Base-by-base conservation (phyloP, 2,888 invertebrate species). In the Sphaeridia pumilis region DNA sequence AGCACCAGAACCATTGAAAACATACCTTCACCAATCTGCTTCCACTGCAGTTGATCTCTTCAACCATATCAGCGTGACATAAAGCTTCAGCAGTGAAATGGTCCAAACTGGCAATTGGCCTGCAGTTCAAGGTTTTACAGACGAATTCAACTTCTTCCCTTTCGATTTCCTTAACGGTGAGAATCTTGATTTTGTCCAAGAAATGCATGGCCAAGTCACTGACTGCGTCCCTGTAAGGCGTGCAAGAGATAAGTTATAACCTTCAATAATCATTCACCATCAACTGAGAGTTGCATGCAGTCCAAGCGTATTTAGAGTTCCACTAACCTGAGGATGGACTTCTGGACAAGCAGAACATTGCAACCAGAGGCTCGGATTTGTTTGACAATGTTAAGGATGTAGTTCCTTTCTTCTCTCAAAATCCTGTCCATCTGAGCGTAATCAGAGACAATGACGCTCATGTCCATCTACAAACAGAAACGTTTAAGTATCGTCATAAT, bases 351-450 rank as follows among this genome's bases (percentile, higher is more conserved):
- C 14, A 99, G 78, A 12, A 99, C 92, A 74, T 90, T 99, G 74
- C 98, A 99, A 2, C 97, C 97, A 54, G 92, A 80, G 69, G 95
- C 97, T 73, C 99, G 99, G 62, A 99, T 90, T 72, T 95, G 92
- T 71, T 99, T 99, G 4, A 95, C 90, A 68, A 98, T 93, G 69
- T 99, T 95, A 53, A 99, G 76, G 66, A 98, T 94, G 71, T 99
- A 99, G 49, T 89, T 81, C 49, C 98, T 82, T 72, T 99, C 98
- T 71, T 99, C 98, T 69, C 93, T 87, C 55, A 99, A 72, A 1
- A 98, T 92, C 54, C 98, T 81, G 72, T 99, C 98, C 98, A 99
- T 99, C 47, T 95, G 95, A n/a, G 95, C 83, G 71, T 99, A 99
- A 71, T 99, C 98, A 0, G 94, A 90, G 22, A 99, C 92, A 66